Conservation (phyloP, 2,113 vertebrate genomes). For the Phylloscopus trochilus region DNA sequence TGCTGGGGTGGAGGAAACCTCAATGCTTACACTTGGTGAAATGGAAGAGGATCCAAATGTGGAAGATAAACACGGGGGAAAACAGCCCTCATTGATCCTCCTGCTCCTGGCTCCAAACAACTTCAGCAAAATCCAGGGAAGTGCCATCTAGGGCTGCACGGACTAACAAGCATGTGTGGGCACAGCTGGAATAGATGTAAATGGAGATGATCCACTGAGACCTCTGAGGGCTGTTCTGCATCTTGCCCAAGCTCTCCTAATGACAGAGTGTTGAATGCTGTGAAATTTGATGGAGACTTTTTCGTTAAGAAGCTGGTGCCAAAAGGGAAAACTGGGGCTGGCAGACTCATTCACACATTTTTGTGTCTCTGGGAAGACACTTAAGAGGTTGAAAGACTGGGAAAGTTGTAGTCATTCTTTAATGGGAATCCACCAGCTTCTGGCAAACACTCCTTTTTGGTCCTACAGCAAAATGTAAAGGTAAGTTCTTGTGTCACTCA, state of each 20-base stretch:
- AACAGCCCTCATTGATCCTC: background rate
- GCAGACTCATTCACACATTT: background rate
- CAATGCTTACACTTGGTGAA: background rate
- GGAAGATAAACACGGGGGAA: fast-evolving
- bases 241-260: background rate
- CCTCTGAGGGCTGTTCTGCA: background rate
- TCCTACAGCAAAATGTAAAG: background rate
- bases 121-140: background rate
- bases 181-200: background rate
- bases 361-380: background rate
- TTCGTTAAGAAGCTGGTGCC: background rate
- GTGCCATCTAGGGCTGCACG: background rate
- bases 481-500: background rate
- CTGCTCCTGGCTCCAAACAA: background rate
- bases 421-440: background rate
- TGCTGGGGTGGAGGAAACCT: background rate
- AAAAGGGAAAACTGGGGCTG: background rate
- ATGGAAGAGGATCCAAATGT: background rate
- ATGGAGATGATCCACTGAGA: background rate
- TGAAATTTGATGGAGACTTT: background rate
- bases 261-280: background rate
- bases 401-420: background rate
- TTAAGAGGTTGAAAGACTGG: background rate
- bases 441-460: background rate
- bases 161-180: background rate